Evolutionary conservation across 2,113 vertebrate genomes (phyloP).

Genomic region (Illadopsis cleaveri): DNA sequence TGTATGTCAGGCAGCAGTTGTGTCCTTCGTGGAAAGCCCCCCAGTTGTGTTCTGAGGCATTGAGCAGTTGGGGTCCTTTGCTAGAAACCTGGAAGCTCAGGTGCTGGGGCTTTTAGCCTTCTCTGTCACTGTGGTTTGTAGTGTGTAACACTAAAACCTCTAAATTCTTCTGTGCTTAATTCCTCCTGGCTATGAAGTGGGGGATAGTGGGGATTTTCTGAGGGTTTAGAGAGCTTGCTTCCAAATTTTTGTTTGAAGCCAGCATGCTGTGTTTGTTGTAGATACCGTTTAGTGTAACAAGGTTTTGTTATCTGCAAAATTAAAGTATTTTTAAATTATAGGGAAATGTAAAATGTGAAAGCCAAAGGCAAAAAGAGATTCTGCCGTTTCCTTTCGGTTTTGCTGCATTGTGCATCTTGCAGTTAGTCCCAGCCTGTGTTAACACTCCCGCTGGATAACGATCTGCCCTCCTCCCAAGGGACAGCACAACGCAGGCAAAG

Average conservation of each 20-base stretch:
- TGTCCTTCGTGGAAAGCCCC: not conserved
- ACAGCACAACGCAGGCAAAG: not conserved
- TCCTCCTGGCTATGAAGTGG: not conserved
- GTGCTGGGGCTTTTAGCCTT: not conserved
- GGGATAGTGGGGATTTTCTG: not conserved
- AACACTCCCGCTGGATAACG: constrained; percentile 1
- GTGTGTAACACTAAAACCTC: not conserved
- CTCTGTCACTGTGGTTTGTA: not conserved
- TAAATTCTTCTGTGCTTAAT: not conserved
- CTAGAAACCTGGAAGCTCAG: not conserved
- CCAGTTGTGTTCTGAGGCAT: not conserved
- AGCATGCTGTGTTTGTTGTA: not conserved
- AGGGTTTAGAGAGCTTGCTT: not conserved
- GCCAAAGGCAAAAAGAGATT: not conserved
- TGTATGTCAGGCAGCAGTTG: not conserved
- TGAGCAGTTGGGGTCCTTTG: not conserved
- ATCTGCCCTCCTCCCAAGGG: not conserved
- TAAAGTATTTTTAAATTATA: not conserved
- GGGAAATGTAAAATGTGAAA: not conserved
- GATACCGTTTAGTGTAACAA: not conserved
- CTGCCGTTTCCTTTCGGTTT: not conserved
- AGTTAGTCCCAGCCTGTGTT: not conserved
- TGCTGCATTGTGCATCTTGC: constrained; percentile 17
- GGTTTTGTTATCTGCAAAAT: not conserved
- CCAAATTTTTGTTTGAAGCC: not conserved